Percentiles rank a stretch among this genome's conserved stretches.
These are phyloP conservation scores for Cyrtonyx montezumae DNA, from an alignment of 2,113 vertebrate genomes.

Conservation along the genomic window DNA sequence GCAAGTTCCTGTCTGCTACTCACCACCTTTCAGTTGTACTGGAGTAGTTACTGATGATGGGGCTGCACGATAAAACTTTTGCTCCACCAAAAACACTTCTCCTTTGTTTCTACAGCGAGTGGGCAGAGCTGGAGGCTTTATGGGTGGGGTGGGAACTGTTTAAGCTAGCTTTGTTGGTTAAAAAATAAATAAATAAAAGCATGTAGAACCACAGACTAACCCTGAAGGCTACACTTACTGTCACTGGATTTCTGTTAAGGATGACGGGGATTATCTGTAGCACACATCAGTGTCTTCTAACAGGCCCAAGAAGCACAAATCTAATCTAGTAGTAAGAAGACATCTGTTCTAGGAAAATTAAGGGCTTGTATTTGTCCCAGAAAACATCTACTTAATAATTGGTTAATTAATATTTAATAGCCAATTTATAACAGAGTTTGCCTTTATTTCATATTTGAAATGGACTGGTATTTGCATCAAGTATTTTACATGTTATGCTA, in stretches of 20 bases:
- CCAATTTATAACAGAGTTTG: not conserved
- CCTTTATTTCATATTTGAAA: not conserved
- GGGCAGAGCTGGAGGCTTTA: not conserved
- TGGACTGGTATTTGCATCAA: not conserved
- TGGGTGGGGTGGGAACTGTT: not conserved
- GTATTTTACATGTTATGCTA: not conserved
- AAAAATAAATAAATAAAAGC: not conserved
- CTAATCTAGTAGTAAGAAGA: not conserved
- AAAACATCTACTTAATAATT: not conserved
- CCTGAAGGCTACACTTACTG: conserved; percentile 5
- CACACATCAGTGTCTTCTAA: not conserved
- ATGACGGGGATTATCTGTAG: not conserved
- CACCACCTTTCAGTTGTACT: not conserved
- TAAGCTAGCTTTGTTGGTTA: not conserved
- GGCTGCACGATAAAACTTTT: not conserved
- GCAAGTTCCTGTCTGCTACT: not conserved
- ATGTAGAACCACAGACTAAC: not conserved
- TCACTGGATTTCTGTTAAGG: not conserved
- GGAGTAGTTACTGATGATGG: not conserved
- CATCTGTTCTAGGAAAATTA: not conserved
- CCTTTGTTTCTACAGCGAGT: not conserved
- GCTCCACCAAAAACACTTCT: not conserved
- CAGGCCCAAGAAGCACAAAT: not conserved
- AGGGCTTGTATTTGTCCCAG: not conserved
- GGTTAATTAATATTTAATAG: no score